phyloP scores from a whole-genome alignment of 2,797 vertebrate genomes.

The Arctocebus calabarensis region DNA sequence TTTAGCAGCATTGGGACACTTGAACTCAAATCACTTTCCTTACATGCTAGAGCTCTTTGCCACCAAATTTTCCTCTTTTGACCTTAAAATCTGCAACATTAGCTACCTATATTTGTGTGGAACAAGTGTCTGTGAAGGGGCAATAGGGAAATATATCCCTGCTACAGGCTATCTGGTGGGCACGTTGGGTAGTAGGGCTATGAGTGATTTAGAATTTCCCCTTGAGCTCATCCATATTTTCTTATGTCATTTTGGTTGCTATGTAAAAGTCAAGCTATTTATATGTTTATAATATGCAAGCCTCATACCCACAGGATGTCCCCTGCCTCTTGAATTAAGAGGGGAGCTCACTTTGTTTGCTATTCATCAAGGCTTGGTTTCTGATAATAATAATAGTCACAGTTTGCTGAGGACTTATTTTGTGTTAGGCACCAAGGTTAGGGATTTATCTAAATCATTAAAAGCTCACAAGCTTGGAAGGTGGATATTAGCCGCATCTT shows the following conservation, averaged over 20 bases:
- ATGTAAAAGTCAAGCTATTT: background rate
- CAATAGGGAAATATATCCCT: background rate
- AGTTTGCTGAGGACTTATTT: background rate
- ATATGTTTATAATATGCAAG: background rate
- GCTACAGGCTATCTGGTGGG: background rate
- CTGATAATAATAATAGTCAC: accelerated
- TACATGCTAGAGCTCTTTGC: background rate
- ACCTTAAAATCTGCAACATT: too few relatives aligned
- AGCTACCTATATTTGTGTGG: too few relatives aligned
- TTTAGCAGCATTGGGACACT: accelerated
- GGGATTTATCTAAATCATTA: background rate
- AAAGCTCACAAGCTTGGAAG: background rate
- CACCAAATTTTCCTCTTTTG: background rate
- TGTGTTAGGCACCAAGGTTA: accelerated
- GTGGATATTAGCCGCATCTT: background rate
- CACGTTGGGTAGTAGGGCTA: accelerated
- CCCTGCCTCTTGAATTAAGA: too few relatives aligned
- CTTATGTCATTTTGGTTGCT: background rate
- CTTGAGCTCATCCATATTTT: background rate
- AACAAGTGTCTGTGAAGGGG: accelerated
- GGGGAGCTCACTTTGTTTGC: background rate
- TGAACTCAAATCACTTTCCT: background rate
- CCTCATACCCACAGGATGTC: background rate
- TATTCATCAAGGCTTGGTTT: background rate
- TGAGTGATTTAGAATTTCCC: background rate